Evolutionary conservation across 1,140 invertebrate genomes (phyloP).

Genomic region (Lutraria rhynchaena): DNA sequence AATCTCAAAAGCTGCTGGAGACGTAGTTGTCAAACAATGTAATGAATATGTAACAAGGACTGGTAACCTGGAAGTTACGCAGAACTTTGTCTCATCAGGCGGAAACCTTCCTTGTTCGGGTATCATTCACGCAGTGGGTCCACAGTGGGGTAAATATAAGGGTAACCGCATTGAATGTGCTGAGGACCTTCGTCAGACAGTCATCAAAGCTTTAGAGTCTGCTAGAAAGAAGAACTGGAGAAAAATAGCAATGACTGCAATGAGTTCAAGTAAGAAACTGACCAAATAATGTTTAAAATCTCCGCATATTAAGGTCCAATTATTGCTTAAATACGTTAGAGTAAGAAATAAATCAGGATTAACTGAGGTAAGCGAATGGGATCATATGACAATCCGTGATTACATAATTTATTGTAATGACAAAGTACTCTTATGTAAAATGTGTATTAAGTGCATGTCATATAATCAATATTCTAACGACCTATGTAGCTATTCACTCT

Average conservation of each 20-base stretch:
- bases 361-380: too few relatives aligned
- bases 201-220: slow-evolving; percentile 21
- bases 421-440: too few relatives aligned
- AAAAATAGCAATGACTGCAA: slow-evolving; percentile 44
- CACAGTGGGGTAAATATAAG: slow-evolving; percentile 39
- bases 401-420: too few relatives aligned
- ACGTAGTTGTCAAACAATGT: slow-evolving; percentile 50
- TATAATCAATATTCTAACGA: too few relatives aligned
- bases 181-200: slow-evolving; percentile 38
- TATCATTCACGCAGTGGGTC: slow-evolving; percentile 62
- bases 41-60: slow-evolving; percentile 18
- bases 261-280: slow-evolving; percentile 62
- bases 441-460: too few relatives aligned
- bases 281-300: too few relatives aligned
- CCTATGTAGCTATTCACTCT: too few relatives aligned
- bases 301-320: too few relatives aligned
- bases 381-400: too few relatives aligned
- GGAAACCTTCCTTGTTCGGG: slow-evolving; percentile 50
- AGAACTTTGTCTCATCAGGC: slow-evolving; percentile 32
- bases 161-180: slow-evolving; percentile 10
- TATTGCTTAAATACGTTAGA: too few relatives aligned
- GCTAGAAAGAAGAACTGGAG: neutral
- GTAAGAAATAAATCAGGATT: too few relatives aligned
- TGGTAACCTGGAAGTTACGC: slow-evolving; percentile 5
- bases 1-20: slow-evolving; percentile 63